These are phyloP conservation scores for Oceanodroma tethys DNA, from an alignment of 2,113 vertebrate genomes.

Conservation along the genomic window DNA sequence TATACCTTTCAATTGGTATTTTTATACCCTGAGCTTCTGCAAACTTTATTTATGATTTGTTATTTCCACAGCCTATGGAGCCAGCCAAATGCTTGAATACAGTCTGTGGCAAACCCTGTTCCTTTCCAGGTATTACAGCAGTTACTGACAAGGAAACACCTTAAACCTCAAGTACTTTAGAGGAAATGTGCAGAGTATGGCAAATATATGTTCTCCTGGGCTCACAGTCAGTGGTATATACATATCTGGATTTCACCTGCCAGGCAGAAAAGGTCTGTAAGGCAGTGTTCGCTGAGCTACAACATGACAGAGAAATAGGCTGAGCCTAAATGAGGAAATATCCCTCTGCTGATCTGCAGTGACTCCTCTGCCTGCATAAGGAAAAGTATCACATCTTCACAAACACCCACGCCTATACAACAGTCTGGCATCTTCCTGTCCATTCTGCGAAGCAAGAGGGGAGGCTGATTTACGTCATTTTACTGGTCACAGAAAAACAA, in stretches of 20 bases:
- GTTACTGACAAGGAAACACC: neutral
- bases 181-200: neutral
- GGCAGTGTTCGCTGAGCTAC: neutral
- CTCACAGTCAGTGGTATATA: neutral
- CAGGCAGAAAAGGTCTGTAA: neutral
- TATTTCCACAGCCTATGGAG: neutral
- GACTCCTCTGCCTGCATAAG: neutral
- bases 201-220: neutral
- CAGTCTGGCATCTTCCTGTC: neutral
- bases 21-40: neutral
- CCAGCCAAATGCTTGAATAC: neutral
- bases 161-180: neutral
- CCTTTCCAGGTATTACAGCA: neutral
- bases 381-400: neutral
- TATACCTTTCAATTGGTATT: neutral
- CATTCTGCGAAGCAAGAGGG: neutral
- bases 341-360: neutral
- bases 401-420: neutral
- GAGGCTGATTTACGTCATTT: neutral
- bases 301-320: neutral
- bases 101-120: neutral
- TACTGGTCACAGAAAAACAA: neutral
- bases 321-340: neutral
- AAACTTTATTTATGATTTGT: neutral
- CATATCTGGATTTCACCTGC: neutral